Evolutionary conservation across 2,113 vertebrate species (phyloP).

Genomic region (Rousettus leschenaultii): DNA sequence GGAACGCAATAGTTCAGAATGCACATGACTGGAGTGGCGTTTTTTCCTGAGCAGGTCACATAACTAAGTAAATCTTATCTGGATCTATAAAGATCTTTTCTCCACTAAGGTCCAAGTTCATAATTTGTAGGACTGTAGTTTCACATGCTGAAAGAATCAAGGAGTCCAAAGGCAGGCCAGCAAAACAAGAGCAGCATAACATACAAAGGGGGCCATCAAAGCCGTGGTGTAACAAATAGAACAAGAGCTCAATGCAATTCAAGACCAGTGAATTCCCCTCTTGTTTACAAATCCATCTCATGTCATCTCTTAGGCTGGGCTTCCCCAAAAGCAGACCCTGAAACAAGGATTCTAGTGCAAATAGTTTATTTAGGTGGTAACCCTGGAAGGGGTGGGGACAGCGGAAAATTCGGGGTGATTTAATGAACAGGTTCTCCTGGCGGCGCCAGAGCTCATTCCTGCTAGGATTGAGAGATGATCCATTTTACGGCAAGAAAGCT

Average conservation of each 20-base stretch:
- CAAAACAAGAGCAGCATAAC: background rate
- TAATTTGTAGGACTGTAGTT: background rate
- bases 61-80: background rate
- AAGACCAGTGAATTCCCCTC: background rate
- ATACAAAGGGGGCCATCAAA: background rate
- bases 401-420: background rate
- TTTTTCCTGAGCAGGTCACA: background rate
- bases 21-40: fast-evolving
- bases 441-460: background rate
- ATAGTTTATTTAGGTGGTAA: background rate
- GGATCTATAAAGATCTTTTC: background rate
- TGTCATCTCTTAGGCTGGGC: background rate
- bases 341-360: background rate
- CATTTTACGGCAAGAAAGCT: background rate
- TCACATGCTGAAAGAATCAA: background rate
- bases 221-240: background rate
- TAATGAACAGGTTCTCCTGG: background rate
- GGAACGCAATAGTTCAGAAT: too few species aligned
- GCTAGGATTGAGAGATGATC: background rate
- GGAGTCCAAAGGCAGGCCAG: background rate
- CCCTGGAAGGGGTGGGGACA: background rate
- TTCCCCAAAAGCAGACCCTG: background rate
- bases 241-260: background rate
- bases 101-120: background rate
- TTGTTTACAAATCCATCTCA: background rate